Base-by-base conservation (phyloP, 2,113 vertebrate species). In the Psilopogon haemacephalus region DNA sequence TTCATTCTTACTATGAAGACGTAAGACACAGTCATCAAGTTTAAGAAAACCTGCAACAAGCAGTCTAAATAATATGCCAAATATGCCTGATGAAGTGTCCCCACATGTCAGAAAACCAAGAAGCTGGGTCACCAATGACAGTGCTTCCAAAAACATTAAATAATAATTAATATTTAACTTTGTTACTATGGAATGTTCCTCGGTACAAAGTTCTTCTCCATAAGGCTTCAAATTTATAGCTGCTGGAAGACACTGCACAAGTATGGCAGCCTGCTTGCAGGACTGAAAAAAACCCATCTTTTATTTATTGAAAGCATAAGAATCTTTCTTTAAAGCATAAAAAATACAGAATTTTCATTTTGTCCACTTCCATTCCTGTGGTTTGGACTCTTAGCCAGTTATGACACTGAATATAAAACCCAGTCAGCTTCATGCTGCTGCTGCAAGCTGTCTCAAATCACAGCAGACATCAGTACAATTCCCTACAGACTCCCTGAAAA, bases 161-260 rank as follows among this genome's bases (percentile, higher is more conserved):
- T 59, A 88, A 73, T 84, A 78, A 95, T 73, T 86, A 91, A 86
- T 84, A 86, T 89, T 95, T 86, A 92, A 84, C 58, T 82, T 86
- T 3, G 33, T 76, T 84, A 94, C 90, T 59, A 80, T 59, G 46
- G 24, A 73, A 16, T 67, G 32, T 24, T 91, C 64, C 72, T 70
- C 64, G 54, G 64, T 63, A 83, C 60, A 67, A 87, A 91, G 78
- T 88, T 93, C 44, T 77, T 40, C 48, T 71, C 42, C 59, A 46
- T 55, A 77, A 85, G 15, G 32, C 73, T 91, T 89, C 32, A 67
- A 67, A 87, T 59, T 28, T 38, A 46, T 21, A 83, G 64, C 50
- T 59, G 78, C 27, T 32, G 9, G 12, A 77, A 9, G 12, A 86
- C 33, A 86, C 27, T 28, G 33, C 38, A 9, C 12, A 72, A 81